These are phyloP conservation scores for Eleutherodactylus coqui DNA, from an alignment of 2,797 vertebrate genomes.

Conservation along the genomic window DNA sequence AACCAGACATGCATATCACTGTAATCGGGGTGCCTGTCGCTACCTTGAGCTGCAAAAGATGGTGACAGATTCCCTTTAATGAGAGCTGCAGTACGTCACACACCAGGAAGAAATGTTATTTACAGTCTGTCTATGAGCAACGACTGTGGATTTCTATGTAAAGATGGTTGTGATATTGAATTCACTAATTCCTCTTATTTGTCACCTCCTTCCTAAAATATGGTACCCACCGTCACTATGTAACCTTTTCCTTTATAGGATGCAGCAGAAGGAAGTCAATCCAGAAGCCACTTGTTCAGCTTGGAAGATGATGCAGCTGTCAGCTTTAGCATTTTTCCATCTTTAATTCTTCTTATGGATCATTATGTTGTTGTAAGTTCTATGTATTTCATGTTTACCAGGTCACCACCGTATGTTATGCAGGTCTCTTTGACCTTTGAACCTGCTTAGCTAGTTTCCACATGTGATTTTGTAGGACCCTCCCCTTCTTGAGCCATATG, in stretches of 20 bases:
- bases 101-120: neutral
- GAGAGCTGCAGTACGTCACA: neutral
- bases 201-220: too few species aligned
- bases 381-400: neutral
- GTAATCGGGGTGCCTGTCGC: too few species aligned
- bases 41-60: too few species aligned
- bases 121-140: neutral
- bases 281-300: slow-evolving; percentile 84
- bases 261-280: slow-evolving; percentile 79
- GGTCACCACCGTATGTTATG: neutral
- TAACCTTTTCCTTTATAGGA: slow-evolving; percentile 77
- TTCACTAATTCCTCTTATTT: too few species aligned
- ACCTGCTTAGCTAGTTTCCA: neutral
- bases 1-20: too few species aligned
- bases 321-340: slow-evolving; percentile 84
- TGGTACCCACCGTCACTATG: neutral
- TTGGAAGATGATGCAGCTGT: slow-evolving; percentile 82
- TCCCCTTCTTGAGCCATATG: too few species aligned
- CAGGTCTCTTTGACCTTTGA: neutral
- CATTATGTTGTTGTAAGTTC: slow-evolving; percentile 85
- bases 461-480: too few species aligned
- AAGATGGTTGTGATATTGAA: too few species aligned
- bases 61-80: neutral
- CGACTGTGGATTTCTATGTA: neutral
- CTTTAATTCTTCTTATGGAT: slow-evolving; percentile 92